Evolutionary conservation across 2,113 vertebrate genomes (phyloP), one percentile per base, ranked within the genome.

Genomic region (Hippocampus guttulatus): DNA sequence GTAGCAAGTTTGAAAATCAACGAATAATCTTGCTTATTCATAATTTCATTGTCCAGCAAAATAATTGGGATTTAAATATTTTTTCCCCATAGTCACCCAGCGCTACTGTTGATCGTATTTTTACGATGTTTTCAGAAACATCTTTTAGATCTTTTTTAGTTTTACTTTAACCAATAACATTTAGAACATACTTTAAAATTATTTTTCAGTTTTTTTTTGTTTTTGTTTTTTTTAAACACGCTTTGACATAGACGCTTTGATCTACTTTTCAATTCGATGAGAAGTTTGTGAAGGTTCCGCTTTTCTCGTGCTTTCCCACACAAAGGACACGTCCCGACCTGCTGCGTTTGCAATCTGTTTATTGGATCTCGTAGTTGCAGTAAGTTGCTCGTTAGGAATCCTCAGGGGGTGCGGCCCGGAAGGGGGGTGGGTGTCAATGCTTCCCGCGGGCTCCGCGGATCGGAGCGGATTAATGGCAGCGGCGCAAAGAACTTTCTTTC

Each of bases 301-400:
- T 0, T 23, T 61, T 47, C 5, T 2, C 0, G 79, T 76, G 73
- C 75, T 84, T 81, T 76, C 76, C 67, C 74, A 75, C 81, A 67
- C 76, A 78, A 76, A 83, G 78, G 61, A 81, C 71, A 78, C 58
- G 69, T 73, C 60, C 61, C 68, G 77, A 68, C 74, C 54, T 63
- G 82, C 83, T 47, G 74, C 15, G 64, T 84, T 49, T 49, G 74
- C 87, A 75, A 70, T 78, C 38, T 62, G 68, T 38, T 78, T 85
- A 79, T 85, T 81, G 82, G 82, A 84, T 88, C 84, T 75, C 33
- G 0, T 25, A 15, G n/a, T n/a, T n/a, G n/a, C n/a, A 2, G 67
- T 74, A 77, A 81, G 83, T 84, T 84, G 73, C 76, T 81, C 81
- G 80, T 85, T n/a, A 83, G 80, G 76, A 81, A 77, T 76, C 79